Evolutionary conservation across 2,113 vertebrate genomes (phyloP), one percentile per base, ranked within the genome.

Genomic region (Notarius quadriscutis): DNA sequence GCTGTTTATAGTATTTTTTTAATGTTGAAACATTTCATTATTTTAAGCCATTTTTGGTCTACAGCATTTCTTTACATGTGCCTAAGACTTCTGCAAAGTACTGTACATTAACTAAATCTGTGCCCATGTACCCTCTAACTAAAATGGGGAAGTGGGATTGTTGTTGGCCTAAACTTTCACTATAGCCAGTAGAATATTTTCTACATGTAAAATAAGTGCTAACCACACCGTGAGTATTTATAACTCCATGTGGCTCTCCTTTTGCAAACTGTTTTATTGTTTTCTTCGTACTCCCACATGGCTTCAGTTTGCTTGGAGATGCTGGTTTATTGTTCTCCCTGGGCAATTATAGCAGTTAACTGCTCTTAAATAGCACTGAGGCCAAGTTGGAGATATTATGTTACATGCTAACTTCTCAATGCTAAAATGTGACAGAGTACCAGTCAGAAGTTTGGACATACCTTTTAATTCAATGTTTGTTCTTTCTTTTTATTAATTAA

Each of bases 211-310:
- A 96, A 95, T 94, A 94, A 93, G 92, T 94, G 62, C 93, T 94
- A 94, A 94, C 95, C 95, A 94, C 94, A 94, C 87, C 91, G 94
- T 10, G 78, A 34, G 78, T 95, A 96, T 96, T 96, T 96, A 96
- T 94, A 95, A 95, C 93, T 95, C 93, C 94, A 94, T 95, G 95
- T 93, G 95, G 84, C 88, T 90, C 83, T 75, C 82, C 81, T 87
- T 95, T 95, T 95, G 77, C 79, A 83, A 96, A 96, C 96, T 94
- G 95, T 93, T 96, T 96, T 95, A 96, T 95, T 95, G 92, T 95
- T 95, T 93, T 93, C 94, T 90, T 93, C 78, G 92, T 95, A 95
- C 96, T 96, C 96, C 95, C 95, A 94, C 95, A 96, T 96, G 95
- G 95, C 85, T 82, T 95, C 95, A 95, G 91, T 95, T 95, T 95